phyloP scores from a whole-genome alignment of 1,140 invertebrate species.

The Harlomillsia oculata region DNA sequence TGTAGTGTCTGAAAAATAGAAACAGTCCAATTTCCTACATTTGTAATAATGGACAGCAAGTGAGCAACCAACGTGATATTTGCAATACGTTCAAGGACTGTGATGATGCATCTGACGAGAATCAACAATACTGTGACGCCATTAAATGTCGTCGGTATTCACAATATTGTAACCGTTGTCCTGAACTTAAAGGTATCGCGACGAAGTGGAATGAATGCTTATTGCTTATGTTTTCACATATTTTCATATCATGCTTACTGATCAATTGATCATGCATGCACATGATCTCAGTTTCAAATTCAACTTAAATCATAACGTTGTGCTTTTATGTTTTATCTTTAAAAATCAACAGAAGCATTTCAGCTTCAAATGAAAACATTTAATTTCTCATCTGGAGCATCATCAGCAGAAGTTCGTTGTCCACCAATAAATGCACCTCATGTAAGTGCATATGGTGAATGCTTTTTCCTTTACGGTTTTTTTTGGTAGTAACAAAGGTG shows the following conservation, averaged over 20 bases:
- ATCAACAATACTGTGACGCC: constrained; percentile 4
- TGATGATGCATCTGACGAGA: constrained; percentile 15
- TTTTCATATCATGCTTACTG: too few relatives aligned
- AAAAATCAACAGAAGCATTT: constrained; percentile 10
- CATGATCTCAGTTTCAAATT: not conserved
- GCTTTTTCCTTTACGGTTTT: not conserved
- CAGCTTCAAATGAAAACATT: constrained; percentile 5
- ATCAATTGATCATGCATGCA: too few relatives aligned
- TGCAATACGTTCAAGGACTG: constrained; percentile 15
- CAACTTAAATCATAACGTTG: not conserved
- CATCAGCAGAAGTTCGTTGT: constrained; percentile 3
- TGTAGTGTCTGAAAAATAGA: not conserved
- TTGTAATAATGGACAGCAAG: constrained; percentile 9
- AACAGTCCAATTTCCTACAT: constrained; percentile 2
- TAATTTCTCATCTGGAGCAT: constrained; percentile 2
- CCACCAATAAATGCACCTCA: constrained; percentile 8
- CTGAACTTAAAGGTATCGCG: too few relatives aligned
- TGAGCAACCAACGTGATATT: not conserved
- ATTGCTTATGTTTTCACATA: too few relatives aligned
- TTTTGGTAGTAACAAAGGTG: not conserved
- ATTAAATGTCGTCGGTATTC: constrained; percentile 7
- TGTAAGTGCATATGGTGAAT: not conserved
- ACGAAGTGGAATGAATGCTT: too few relatives aligned
- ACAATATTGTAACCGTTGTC: constrained; percentile 4
- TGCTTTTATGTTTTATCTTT: not conserved